Conservation (phyloP, 2,797 vertebrate species). For the Mus minutoides region DNA sequence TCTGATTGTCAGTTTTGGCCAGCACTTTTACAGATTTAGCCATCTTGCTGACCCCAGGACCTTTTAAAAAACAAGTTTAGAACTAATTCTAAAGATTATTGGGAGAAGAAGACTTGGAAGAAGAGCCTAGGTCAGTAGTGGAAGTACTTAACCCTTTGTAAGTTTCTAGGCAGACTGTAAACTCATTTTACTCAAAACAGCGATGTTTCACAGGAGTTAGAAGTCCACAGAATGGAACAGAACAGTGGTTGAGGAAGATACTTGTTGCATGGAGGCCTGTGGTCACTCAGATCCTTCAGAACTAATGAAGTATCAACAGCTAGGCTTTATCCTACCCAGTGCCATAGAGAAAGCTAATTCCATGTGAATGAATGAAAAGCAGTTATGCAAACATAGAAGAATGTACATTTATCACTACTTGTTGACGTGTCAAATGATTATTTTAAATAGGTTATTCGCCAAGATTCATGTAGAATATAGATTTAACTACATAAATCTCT, state of each 20-base stretch:
- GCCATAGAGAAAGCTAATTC: neutral
- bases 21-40: neutral
- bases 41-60: neutral
- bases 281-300: neutral
- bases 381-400: neutral
- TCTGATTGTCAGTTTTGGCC: neutral
- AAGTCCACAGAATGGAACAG: neutral
- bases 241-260: neutral
- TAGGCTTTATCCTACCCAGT: neutral
- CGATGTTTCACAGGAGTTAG: neutral
- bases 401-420: neutral
- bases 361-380: neutral
- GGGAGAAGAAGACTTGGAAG: neutral
- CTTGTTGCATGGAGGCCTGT: neutral
- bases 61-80: constrained; percentile 9
- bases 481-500: constrained; percentile 30
- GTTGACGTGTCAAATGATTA: neutral
- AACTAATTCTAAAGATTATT: constrained; percentile 26
- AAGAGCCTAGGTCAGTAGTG: neutral
- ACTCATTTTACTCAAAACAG: too few relatives aligned
- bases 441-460: neutral
- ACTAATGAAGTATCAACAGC: neutral
- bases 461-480: constrained; percentile 23
- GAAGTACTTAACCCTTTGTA: too few relatives aligned
- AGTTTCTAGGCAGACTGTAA: too few relatives aligned